Conservation (phyloP, 2,797 vertebrate genomes). For the Melanitta fusca region DNA sequence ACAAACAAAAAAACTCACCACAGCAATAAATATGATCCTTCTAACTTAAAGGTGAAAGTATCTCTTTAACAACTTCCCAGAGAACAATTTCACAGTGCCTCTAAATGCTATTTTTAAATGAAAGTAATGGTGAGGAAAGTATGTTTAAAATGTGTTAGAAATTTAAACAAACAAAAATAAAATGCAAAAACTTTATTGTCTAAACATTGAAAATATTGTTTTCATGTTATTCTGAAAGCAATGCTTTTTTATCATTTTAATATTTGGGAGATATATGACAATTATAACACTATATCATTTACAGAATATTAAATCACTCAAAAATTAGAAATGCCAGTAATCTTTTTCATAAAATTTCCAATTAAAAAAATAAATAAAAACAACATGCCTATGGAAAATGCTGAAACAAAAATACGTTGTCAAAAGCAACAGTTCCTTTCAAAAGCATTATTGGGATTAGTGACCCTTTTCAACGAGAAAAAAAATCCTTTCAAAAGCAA, state of each 20-base stretch:
- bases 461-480: background rate
- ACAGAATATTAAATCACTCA: background rate
- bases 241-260: background rate
- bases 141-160: background rate
- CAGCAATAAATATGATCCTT: background rate
- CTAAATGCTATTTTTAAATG: background rate
- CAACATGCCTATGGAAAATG: background rate
- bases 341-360: background rate
- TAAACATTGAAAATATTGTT: background rate
- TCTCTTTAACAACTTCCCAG: background rate
- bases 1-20: background rate
- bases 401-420: background rate
- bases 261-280: background rate
- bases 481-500: conserved; percentile 5
- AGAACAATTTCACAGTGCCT: background rate
- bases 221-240: background rate
- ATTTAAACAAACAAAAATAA: background rate
- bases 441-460: background rate
- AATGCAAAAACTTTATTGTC: background rate
- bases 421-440: background rate
- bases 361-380: background rate
- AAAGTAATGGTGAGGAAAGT: background rate
- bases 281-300: background rate
- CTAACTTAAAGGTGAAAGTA: background rate
- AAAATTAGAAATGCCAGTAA: background rate